Base-by-base conservation (phyloP, 2,113 vertebrate species). In the Gadus macrocephalus region DNA sequence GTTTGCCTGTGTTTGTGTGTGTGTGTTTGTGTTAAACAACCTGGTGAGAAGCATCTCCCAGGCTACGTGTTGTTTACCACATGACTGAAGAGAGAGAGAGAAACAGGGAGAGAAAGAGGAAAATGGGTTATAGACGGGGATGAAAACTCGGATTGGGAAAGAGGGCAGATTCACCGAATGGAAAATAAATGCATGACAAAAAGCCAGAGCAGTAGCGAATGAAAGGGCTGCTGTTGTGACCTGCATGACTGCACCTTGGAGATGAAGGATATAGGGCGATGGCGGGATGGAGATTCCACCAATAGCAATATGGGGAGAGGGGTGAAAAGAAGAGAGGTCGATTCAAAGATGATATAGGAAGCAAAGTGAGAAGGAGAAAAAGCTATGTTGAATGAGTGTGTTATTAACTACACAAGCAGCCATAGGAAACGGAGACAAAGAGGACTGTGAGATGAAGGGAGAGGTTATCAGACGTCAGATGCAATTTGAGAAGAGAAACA, bases 1-100 rank as follows among this genome's bases (percentile, higher is more conserved):
- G 38, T 6, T 4, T 75, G 59, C 63, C 28, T 69, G 17, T 63
- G 27, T 8, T 77, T 20, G 20, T 20, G 69, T 62, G n/a, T 62
- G 60, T 22, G 63, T 64, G 72, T 70, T 72, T 61, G 65, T 70
- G 68, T 72, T 68, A 75, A 66, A 78, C 66, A 76, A 72, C 72
- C 73, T 59, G 60, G 35, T 77, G 53, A 63, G 72, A 68, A 69
- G 73, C 66, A 60, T 38, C 71, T 80, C 74, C 76, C 72, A 77
- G 68, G 67, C 53, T 73, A 70, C 35, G 67, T 63, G 49, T 64
- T 72, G 78, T 82, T 81, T 71, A 81, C 74, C 15, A 55, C 79
- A 76, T 79, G 76, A 72, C 60, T 27, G 19, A 59, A 49, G 49
- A 53, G 69, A 76, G 15, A 19, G 60, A 62, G 20, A 28, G 12